phyloP scores from a whole-genome alignment of 2,888 invertebrate genomes.

The Nasonovia ribisnigri region DNA sequence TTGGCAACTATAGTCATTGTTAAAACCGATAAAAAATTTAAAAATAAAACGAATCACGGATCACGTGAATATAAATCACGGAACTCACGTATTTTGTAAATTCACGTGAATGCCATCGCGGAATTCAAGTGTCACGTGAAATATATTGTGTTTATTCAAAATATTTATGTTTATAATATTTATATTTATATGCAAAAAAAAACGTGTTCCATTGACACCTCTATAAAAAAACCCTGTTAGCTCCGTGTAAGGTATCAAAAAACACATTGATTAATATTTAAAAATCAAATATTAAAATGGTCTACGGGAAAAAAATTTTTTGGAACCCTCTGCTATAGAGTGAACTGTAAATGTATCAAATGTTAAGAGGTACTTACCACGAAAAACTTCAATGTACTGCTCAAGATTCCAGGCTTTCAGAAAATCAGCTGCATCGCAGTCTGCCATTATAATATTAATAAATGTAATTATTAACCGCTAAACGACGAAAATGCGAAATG shows the following conservation, averaged over 20 bases:
- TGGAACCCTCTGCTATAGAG: too few relatives aligned
- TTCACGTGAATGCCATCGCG: constrained; percentile 25
- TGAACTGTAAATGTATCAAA: too few relatives aligned
- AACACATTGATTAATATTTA: too few relatives aligned
- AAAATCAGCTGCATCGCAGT: constrained; percentile 3
- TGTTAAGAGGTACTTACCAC: not conserved
- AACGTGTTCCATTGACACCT: not conserved
- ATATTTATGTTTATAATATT: too few relatives aligned
- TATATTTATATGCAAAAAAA: constrained; percentile 15
- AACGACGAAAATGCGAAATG: too few relatives aligned
- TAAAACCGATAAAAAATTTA: not conserved
- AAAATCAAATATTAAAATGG: too few relatives aligned
- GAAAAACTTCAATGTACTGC: constrained; percentile 3
- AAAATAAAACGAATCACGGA: not conserved
- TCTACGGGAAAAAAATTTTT: too few relatives aligned
- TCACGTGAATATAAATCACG: too few relatives aligned
- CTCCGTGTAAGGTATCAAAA: too few relatives aligned
- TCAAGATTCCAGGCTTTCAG: not conserved
- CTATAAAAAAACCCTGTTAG: not conserved
- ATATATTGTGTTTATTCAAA: not conserved
- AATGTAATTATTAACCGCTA: too few relatives aligned
- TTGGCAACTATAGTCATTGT: not conserved
- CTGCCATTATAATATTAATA: not conserved
- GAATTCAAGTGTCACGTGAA: constrained; percentile 27
- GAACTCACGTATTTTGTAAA: constrained; percentile 20